Conservation (phyloP, 2,113 vertebrate genomes). For the Meriones unguiculatus region DNA sequence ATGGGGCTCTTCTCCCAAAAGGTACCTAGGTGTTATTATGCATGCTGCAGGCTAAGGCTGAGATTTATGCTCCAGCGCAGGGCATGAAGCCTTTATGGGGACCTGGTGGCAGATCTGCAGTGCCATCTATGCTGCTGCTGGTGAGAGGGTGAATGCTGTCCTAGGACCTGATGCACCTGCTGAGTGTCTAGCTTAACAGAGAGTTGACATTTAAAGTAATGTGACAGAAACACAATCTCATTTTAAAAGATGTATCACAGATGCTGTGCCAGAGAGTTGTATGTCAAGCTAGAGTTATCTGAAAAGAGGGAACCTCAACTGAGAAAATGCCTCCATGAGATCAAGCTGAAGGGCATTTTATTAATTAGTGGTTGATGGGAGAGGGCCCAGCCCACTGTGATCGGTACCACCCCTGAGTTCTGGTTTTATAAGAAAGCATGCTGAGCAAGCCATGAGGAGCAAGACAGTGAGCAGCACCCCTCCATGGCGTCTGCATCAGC, state of each 20-base stretch:
- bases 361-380: neutral
- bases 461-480: neutral
- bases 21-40: accelerated
- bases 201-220: neutral
- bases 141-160: too few species aligned
- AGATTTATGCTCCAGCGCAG: accelerated
- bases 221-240: neutral
- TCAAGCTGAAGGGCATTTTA: neutral
- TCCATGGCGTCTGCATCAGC: neutral
- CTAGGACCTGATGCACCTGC: accelerated
- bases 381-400: neutral
- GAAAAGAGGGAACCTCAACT: neutral
- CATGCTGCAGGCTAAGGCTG: accelerated
- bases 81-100: accelerated
- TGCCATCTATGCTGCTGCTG: neutral
- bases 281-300: neutral
- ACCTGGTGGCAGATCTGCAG: accelerated
- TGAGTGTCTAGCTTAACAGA: accelerated
- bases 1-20: neutral
- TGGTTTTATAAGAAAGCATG: neutral
- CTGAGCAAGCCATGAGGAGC: neutral
- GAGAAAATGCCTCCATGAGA: neutral
- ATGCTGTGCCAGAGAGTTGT: neutral
- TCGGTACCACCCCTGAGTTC: neutral
- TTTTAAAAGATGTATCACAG: neutral